A percentile compares a stretch with the other conserved stretches of the same genome.
Evolutionary conservation across 53 echinoderm and acorn worm genomes (phyloP).

Genomic region (Zoroaster sp.): DNA sequence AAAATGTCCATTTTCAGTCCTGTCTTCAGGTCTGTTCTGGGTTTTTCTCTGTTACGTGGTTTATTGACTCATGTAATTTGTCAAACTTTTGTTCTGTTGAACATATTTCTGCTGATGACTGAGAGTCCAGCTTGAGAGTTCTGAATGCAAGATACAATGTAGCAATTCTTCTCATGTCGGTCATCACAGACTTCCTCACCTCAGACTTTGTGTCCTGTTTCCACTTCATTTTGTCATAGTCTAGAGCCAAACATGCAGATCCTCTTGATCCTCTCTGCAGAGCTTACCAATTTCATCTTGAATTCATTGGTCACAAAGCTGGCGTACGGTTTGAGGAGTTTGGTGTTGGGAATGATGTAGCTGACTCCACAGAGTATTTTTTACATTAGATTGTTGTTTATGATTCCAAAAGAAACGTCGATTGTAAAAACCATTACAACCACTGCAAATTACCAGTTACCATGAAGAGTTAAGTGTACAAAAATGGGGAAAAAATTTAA

Average conservation of each 20-base stretch:
- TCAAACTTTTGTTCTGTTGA: constrained; percentile 62
- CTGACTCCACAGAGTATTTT: not conserved
- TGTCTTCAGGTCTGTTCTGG: constrained; percentile 38
- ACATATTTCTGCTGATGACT: constrained; percentile 48
- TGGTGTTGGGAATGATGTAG: not conserved
- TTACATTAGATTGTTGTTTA: not conserved
- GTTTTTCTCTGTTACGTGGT: constrained; percentile 42
- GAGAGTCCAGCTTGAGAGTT: not conserved
- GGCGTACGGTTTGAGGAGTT: not conserved
- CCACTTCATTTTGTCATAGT: constrained; percentile 53
- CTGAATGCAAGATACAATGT: constrained; percentile 57
- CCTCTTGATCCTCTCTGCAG: constrained; percentile 21
- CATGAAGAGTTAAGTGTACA: no score
- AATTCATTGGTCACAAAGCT: not conserved
- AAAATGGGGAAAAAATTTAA: no score
- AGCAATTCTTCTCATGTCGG: constrained; percentile 72
- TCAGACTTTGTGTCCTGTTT: constrained; percentile 64
- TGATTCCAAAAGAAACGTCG: not conserved
- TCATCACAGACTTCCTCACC: constrained; percentile 73
- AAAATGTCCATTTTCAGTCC: constrained; percentile 57
- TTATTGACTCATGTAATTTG: constrained; percentile 68
- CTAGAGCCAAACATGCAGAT: constrained; percentile 40
- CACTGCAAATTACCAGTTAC: constrained; percentile 10
- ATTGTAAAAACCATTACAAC: constrained; percentile 24
- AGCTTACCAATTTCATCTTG: constrained; percentile 41